Evolutionary conservation across 2,113 vertebrate genomes (phyloP).

Genomic region (Dicaeum eximium): DNA sequence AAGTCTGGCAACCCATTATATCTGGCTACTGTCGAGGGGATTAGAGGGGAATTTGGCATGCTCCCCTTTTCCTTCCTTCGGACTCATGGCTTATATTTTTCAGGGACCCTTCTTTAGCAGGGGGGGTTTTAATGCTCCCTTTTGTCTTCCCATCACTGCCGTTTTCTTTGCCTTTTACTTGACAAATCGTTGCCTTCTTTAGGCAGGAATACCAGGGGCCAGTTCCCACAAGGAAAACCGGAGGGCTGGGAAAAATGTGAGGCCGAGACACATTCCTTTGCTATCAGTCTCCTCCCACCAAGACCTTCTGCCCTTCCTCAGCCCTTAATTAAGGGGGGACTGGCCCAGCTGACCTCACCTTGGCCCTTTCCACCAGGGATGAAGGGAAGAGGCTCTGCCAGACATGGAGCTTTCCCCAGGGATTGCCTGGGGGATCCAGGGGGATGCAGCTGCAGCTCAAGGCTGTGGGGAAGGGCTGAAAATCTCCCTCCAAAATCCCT

Average conservation of each 20-base stretch:
- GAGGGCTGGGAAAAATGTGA: not conserved
- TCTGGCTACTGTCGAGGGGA: slow-evolving; percentile 41
- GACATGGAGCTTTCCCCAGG: not conserved
- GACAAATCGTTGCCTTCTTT: not conserved
- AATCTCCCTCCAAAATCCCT: not conserved
- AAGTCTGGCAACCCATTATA: slow-evolving; percentile 17
- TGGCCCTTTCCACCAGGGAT: accelerated
- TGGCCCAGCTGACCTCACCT: not conserved
- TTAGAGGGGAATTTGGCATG: slow-evolving; percentile 56
- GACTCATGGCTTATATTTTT: slow-evolving; percentile 32
- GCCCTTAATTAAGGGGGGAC: not conserved
- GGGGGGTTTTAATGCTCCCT: slow-evolving; percentile 35
- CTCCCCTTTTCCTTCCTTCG: slow-evolving; percentile 18
- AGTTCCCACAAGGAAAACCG: not conserved
- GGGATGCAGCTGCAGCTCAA: not conserved
- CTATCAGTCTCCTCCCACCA: not conserved
- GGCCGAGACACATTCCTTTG: not conserved
- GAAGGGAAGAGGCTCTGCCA: not conserved
- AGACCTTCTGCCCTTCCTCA: not conserved
- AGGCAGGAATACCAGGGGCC: not conserved
- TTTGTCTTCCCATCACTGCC: slow-evolving; percentile 14
- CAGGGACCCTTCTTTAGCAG: slow-evolving; percentile 13
- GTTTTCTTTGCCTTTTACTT: not conserved
- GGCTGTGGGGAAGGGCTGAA: not conserved
- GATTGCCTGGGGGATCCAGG: too few relatives aligned